These are phyloP conservation scores for Hiodon tergisus DNA, from an alignment of 2,113 vertebrate species.

Conservation along the genomic window DNA sequence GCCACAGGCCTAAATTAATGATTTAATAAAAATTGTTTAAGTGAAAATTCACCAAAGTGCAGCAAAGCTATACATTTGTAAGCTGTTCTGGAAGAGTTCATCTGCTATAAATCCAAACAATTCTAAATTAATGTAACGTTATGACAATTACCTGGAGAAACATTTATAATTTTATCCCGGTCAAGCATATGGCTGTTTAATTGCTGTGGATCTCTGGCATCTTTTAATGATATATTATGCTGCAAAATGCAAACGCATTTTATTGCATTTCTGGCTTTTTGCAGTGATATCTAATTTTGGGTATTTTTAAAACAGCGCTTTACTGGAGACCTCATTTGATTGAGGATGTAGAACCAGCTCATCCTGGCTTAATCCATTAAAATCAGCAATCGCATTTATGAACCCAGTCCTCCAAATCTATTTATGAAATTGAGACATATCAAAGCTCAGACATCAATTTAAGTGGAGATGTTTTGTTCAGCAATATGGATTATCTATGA, in stretches of 20 bases:
- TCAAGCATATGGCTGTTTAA: too few species aligned
- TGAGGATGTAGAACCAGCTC: background rate
- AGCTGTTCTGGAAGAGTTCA: too few species aligned
- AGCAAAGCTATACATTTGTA: too few species aligned
- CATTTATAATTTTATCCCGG: too few species aligned
- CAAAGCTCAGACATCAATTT: background rate
- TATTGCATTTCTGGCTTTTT: background rate
- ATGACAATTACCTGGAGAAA: too few species aligned
- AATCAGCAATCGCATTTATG: slow-evolving; percentile 17
- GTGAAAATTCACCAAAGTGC: too few species aligned
- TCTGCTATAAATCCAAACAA: too few species aligned
- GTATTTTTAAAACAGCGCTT: slow-evolving; percentile 5
- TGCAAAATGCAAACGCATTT: background rate
- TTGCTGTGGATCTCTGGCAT: background rate
- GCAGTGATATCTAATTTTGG: background rate
- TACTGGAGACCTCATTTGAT: slow-evolving; percentile 2
- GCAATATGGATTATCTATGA: background rate
- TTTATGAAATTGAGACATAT: slow-evolving; percentile 17
- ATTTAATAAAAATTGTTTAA: too few species aligned
- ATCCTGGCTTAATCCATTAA: slow-evolving; percentile 18
- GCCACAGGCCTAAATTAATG: too few species aligned
- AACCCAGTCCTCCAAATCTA: background rate
- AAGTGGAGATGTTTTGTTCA: too few species aligned
- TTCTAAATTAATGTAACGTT: too few species aligned
- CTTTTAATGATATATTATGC: background rate